These are phyloP conservation scores for Pungitius pungitius DNA, from an alignment of 2,113 vertebrate genomes.

Conservation along the genomic window DNA sequence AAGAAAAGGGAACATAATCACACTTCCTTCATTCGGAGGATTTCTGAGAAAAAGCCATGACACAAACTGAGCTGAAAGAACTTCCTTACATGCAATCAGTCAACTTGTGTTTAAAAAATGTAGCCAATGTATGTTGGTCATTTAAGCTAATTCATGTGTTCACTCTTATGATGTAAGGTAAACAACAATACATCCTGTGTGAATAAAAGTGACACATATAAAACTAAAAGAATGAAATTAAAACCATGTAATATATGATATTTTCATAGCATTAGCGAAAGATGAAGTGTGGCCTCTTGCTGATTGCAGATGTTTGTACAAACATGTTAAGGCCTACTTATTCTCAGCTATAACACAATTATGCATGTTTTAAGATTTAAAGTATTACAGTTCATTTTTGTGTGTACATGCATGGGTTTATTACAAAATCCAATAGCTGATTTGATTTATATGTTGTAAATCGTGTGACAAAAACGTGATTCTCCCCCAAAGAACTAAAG, in stretches of 20 bases:
- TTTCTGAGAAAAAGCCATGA: slow-evolving; percentile 19
- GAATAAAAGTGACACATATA: not conserved
- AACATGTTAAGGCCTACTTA: too few species aligned
- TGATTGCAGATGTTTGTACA: too few species aligned
- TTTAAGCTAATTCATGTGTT: not conserved
- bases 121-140: not conserved
- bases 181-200: not conserved
- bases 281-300: not conserved
- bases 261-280: not conserved
- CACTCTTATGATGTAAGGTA: not conserved
- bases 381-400: not conserved
- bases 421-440: not conserved
- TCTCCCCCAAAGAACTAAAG: not conserved
- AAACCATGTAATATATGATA: not conserved
- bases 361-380: not conserved
- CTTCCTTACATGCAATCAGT: not conserved
- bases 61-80: not conserved
- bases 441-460: not conserved
- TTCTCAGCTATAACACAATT: too few species aligned
- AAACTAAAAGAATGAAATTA: not conserved
- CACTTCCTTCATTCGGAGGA: slow-evolving; percentile 34
- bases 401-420: not conserved
- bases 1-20: slow-evolving; percentile 12
- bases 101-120: not conserved
- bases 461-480: not conserved